These are phyloP conservation scores for Trachelus troglodyta DNA, from an alignment of 2,888 invertebrate species.

Conservation along the genomic window DNA sequence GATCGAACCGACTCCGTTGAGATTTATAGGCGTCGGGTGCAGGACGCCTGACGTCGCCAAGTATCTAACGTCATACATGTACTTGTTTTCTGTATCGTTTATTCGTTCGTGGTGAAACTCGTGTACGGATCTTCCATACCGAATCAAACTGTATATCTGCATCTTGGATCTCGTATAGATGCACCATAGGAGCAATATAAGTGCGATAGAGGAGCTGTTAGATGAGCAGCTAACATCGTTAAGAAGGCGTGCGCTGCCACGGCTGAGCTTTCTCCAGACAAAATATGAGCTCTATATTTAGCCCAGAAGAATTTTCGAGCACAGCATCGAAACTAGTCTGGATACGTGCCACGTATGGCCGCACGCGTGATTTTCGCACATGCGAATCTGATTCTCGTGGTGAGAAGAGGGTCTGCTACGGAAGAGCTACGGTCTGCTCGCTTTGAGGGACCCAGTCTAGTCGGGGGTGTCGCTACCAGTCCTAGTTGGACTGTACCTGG, in stretches of 20 bases:
- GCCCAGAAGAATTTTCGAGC: conserved; percentile 50
- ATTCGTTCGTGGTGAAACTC: neutral
- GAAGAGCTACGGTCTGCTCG: neutral
- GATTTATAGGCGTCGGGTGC: neutral
- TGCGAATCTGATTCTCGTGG: conserved; percentile 11
- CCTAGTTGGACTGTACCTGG: neutral
- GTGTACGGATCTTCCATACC: neutral
- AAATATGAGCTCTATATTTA: conserved; percentile 59
- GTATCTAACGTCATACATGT: neutral
- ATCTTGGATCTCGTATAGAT: neutral
- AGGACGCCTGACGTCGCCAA: neutral
- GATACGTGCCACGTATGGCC: neutral
- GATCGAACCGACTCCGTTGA: neutral
- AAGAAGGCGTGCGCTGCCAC: neutral
- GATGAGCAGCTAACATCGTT: neutral
- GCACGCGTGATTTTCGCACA: conserved; percentile 40
- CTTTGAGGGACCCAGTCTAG: neutral
- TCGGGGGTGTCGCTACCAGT: neutral
- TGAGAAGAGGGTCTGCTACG: neutral
- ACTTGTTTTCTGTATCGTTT: neutral
- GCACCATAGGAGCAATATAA: neutral
- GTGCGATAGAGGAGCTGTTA: neutral
- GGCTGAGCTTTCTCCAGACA: conserved; percentile 16
- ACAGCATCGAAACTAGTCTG: neutral
- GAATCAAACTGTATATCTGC: neutral